These are phyloP conservation scores for Stomorhina lunata DNA, from an alignment of 2,888 invertebrate genomes.

Conservation along the genomic window DNA sequence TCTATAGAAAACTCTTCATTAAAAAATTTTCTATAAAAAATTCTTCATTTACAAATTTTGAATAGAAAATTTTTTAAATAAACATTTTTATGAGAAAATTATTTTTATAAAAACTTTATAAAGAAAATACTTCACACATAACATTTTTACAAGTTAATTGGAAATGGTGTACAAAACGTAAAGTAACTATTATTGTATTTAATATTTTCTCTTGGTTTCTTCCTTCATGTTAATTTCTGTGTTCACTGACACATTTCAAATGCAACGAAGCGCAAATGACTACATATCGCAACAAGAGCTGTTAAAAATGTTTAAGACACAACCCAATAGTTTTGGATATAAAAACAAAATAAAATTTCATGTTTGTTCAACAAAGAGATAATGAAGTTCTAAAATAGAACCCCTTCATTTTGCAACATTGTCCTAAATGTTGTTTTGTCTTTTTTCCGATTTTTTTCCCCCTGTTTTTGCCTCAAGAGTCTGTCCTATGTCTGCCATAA, in stretches of 20 bases:
- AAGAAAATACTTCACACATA: too few species aligned
- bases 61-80: too few species aligned
- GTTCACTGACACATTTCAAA: conserved; percentile 66
- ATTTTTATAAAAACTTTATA: too few species aligned
- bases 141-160: too few species aligned
- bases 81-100: too few species aligned
- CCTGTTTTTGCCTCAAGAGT: conserved; percentile 32
- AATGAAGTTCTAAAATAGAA: conserved; percentile 53
- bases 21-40: too few species aligned
- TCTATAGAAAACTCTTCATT: too few species aligned
- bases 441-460: background rate
- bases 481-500: conserved; percentile 52
- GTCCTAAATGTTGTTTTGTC: background rate
- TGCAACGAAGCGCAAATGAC: conserved; percentile 60
- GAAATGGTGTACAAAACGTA: too few species aligned
- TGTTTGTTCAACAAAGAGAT: conserved; percentile 33
- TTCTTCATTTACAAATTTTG: too few species aligned
- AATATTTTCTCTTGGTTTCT: conserved; percentile 28
- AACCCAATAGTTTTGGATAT: conserved; percentile 18
- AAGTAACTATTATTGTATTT: conserved; percentile 38
- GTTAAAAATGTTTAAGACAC: conserved; percentile 1
- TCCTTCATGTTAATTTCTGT: conserved; percentile 51
- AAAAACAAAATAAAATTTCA: background rate
- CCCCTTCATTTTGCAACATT: conserved; percentile 31
- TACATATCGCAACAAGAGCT: conserved; percentile 29